Conservation (phyloP, 2,888 invertebrate genomes). For the Stratiomys singularior region DNA sequence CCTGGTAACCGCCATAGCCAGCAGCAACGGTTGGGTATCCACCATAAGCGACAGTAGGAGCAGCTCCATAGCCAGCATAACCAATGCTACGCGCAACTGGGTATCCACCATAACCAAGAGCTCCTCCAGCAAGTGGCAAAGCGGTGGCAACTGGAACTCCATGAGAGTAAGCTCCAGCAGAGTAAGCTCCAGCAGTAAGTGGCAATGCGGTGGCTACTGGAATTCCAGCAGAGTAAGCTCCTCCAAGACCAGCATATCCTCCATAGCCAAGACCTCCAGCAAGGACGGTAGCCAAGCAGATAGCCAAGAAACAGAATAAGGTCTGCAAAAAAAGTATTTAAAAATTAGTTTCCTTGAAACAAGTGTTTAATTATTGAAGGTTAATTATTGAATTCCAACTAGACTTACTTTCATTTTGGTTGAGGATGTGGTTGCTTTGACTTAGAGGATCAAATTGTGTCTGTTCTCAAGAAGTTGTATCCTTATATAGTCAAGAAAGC, state of each 20-base stretch:
- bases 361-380: background rate
- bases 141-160: background rate
- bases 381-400: background rate
- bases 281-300: slow-evolving; percentile 23
- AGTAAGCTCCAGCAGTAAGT: too few relatives aligned
- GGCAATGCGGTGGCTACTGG: background rate
- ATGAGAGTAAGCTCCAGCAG: background rate
- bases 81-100: background rate
- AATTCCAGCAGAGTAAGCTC: background rate
- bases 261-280: slow-evolving; percentile 9
- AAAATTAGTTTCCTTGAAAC: background rate
- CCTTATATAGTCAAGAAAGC: background rate
- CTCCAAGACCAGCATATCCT: slow-evolving; percentile 16
- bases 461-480: background rate
- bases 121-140: background rate
- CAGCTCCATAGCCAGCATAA: background rate
- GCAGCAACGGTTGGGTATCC: background rate
- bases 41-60: too few relatives aligned
- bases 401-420: slow-evolving; percentile 26
- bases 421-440: background rate
- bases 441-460: background rate
- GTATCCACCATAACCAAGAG: background rate
- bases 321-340: background rate
- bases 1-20: background rate
- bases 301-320: slow-evolving; percentile 10